phyloP scores from a whole-genome alignment of 2,888 invertebrate species.

The Lycia hirtaria region DNA sequence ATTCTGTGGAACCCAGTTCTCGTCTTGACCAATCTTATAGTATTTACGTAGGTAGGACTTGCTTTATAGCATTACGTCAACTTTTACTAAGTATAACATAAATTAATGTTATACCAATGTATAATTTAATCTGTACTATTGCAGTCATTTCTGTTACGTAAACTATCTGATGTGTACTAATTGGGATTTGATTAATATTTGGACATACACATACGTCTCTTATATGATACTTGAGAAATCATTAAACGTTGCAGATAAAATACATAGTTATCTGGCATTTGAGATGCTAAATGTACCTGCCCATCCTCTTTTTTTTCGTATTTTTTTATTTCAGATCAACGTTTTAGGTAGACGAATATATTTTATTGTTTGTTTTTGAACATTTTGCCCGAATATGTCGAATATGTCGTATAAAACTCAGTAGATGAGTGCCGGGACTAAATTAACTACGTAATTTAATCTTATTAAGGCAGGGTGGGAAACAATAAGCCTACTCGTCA shows the following conservation, averaged over 20 bases:
- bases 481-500: too few species aligned
- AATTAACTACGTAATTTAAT: too few species aligned
- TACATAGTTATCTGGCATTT: background rate
- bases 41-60: conserved; percentile 36
- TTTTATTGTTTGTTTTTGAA: too few species aligned
- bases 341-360: background rate
- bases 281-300: background rate
- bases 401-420: too few species aligned
- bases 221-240: background rate
- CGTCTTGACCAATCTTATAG: conserved; percentile 36
- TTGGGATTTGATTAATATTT: conserved; percentile 36
- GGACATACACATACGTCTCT: conserved; percentile 1
- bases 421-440: too few species aligned
- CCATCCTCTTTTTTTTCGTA: background rate
- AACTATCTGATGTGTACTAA: conserved; percentile 29
- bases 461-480: too few species aligned
- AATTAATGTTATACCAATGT: conserved; percentile 30
- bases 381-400: too few species aligned
- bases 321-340: background rate
- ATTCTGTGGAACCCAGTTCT: conserved; percentile 29
- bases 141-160: conserved; percentile 34
- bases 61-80: conserved; percentile 39
- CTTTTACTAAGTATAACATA: conserved; percentile 38
- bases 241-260: background rate
- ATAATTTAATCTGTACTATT: conserved; percentile 39